Base-by-base conservation (phyloP, 2,888 invertebrate genomes). In the Dynastes maya region DNA sequence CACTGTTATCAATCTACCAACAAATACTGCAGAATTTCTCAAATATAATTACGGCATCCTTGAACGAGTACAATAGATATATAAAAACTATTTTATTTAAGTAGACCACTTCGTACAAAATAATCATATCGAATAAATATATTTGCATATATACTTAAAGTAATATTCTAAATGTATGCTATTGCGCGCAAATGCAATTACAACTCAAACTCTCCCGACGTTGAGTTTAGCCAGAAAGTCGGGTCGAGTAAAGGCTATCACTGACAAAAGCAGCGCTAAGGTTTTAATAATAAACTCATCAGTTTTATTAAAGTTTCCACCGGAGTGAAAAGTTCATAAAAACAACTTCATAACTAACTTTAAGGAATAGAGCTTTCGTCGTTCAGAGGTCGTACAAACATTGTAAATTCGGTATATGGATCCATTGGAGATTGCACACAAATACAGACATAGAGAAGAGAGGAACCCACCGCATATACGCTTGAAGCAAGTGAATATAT, bases 331-430 rank as follows among this genome's bases (percentile, higher is more conserved):
- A 71, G 71, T 71, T 63, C 45, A 71, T 78, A 79, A 79, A 65
- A 79, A 77, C 77, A 74, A 68, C 79, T 77, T 71, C 79, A 79
- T 79, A 79, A 79, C 75, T 77, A 79, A 79, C 77, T 67, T 77
- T 72, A 79, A 76, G 49, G 74, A 77, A 68, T 74, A 67, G 77
- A 79, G 79, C 71, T 79, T 79, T 79, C 77, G 77, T 75, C 79
- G 79, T 79, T 79, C 75, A 61, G 77, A 79, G 79, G 74, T 79
- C 79, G 79, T 79, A 65, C 77, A 79, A 79, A 79, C 79, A 79
- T 79, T 79, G 79, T 79, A 79, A 77, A 79, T 79, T 79, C 72
- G 68, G 67, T 72, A 78, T 64, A 78, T 64, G 78, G 64, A 72
- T 53, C 63, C 72, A 64, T 63, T 71, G 64, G 72, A 71, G 78